Conservation (phyloP, 2,113 vertebrate species). For the Muscicapa adusta region DNA sequence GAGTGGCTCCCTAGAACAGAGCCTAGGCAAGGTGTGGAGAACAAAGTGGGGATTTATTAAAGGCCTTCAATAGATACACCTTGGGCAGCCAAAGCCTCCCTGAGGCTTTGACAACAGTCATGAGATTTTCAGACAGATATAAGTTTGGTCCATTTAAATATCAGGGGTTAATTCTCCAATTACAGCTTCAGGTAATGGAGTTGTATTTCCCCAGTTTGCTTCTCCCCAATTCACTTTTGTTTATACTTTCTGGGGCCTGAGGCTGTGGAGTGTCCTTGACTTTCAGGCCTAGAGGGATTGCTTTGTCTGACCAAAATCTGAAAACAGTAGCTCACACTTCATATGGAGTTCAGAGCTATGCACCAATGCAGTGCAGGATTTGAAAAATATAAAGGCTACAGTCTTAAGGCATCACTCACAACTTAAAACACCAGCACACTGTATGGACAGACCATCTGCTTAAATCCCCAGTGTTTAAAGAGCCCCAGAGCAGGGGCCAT, state of each 20-base stretch:
- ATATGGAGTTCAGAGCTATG: not conserved
- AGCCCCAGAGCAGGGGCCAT: not conserved
- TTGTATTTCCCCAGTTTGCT: no score
- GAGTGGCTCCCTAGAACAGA: not conserved
- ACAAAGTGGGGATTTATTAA: not conserved
- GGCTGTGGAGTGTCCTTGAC: not conserved
- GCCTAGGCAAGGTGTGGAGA: not conserved
- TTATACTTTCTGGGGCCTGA: not conserved
- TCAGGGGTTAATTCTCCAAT: not conserved
- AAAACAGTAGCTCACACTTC: not conserved
- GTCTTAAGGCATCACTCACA: not conserved
- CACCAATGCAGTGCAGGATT: not conserved
- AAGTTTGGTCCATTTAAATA: not conserved
- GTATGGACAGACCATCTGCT: fast-evolving
- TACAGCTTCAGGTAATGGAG: not conserved
- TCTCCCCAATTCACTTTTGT: not conserved
- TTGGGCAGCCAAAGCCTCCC: not conserved
- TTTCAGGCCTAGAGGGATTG: not conserved
- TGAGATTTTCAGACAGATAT: fast-evolving
- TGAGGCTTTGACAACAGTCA: not conserved
- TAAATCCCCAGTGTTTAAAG: not conserved
- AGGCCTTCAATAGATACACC: not conserved
- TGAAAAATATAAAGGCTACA: not conserved
- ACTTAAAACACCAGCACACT: not conserved
- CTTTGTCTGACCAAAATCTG: not conserved